Evolutionary conservation across 1,140 invertebrate genomes (phyloP).

Genomic region (Mercenaria mercenaria): DNA sequence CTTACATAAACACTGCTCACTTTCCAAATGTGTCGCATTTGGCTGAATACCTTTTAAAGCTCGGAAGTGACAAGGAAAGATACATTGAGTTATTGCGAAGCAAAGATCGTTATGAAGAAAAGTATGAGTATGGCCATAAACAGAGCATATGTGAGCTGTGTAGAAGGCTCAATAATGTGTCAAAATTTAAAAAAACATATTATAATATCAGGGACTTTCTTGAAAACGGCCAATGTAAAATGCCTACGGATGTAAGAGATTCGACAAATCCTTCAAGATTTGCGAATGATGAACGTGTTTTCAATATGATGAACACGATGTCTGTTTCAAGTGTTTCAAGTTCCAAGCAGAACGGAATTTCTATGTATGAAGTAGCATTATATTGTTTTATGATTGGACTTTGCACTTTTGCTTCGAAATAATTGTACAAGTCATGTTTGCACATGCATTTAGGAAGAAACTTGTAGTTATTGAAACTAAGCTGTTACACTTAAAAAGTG

Average conservation of each 20-base stretch:
- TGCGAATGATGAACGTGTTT: background rate
- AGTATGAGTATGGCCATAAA: background rate
- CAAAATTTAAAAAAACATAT: background rate
- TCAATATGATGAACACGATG: background rate
- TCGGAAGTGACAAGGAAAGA: background rate
- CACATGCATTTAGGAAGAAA: too few relatives aligned
- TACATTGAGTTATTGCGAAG: background rate
- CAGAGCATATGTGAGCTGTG: background rate
- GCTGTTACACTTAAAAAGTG: too few relatives aligned
- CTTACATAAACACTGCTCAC: conserved; percentile 21
- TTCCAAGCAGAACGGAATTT: too few relatives aligned
- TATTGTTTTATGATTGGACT: too few relatives aligned
- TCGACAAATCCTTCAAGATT: background rate
- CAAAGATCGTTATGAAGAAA: conserved; percentile 3
- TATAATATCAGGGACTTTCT: background rate
- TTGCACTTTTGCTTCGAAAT: too few relatives aligned
- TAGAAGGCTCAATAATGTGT: conserved; percentile 7
- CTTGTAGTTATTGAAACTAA: too few relatives aligned
- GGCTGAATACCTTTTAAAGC: background rate
- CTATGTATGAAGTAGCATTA: too few relatives aligned
- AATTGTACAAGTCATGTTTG: too few relatives aligned
- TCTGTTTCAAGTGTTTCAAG: background rate
- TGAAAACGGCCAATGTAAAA: conserved; percentile 18
- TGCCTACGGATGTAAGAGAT: background rate
- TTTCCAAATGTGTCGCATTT: background rate